A percentile compares a stretch with the other conserved stretches of the same genome.
Conservation (phyloP, 2,113 vertebrate species). For the Coturnix japonica region DNA sequence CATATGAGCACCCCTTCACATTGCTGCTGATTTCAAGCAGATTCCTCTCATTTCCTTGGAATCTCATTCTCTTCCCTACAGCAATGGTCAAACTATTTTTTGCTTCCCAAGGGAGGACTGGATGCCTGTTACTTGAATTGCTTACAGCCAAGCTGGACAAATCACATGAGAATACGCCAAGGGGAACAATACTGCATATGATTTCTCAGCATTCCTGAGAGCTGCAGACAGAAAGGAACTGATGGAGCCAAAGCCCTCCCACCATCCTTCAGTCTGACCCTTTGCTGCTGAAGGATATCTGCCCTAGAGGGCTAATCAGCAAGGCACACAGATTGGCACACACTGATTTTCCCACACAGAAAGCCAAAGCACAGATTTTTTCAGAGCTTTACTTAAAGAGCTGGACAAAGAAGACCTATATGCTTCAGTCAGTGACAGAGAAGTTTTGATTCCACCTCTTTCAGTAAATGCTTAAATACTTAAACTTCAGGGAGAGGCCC, state of each 20-base stretch:
- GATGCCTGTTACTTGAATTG: constrained; percentile 67
- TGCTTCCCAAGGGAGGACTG: constrained; percentile 61
- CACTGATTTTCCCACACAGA: constrained; percentile 46
- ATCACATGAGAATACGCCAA: constrained; percentile 30
- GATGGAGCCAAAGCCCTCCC: constrained; percentile 34
- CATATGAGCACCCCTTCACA: neutral
- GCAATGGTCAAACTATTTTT: neutral
- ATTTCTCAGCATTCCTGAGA: constrained; percentile 65
- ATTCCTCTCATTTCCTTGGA: neutral
- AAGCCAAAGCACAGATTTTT: constrained; percentile 43
- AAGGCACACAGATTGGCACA: neutral
- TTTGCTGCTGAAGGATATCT: neutral
- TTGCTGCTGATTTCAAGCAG: neutral
- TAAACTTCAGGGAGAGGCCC: neutral
- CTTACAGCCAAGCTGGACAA: constrained; percentile 67
- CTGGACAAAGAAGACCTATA: neutral
- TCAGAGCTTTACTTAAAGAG: neutral
- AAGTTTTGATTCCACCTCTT: neutral
- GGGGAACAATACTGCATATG: constrained; percentile 39
- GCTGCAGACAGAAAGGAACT: constrained; percentile 45
- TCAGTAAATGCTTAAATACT: neutral
- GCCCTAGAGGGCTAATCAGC: constrained; percentile 30
- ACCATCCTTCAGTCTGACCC: neutral
- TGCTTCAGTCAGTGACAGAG: neutral
- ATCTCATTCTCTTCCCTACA: neutral